Base-by-base conservation (phyloP, 1,140 invertebrate genomes). In the Euschistus heros region DNA sequence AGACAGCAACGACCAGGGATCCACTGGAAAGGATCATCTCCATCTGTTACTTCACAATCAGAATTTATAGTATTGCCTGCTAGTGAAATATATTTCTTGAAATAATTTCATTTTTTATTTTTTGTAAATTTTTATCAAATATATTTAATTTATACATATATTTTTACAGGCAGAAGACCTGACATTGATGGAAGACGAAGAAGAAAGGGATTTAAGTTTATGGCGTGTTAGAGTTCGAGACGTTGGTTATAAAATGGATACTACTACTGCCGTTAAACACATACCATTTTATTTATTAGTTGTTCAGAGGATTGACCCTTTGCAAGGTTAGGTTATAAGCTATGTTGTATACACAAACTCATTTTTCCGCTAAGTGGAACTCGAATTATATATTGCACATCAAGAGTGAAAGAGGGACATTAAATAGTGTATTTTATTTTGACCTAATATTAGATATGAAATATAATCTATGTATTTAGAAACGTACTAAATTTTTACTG, bases 191-290 rank as follows among this genome's bases (percentile, higher is more conserved):
- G 73, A 74, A 68, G 62, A 73, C 69, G 68, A 74, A 14, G 59
- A 72, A 1, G 74, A 75, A 59, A 78, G 84, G 65, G 86, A 89
- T 73, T 73, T 89, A 13, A 87, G 82, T 68, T 79, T 83, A 0
- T 89, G 86, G 86, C 73, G 83, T 66, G 80, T 89, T 0, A 81
- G 80, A 10, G 83, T 89, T 47, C 82, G 84, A 1, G 74, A 79
- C 27, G 77, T 85, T 0, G 79, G 81, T 20, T 75, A 74, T 14
- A 71, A 73, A 52, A 68, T 75, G 8, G 80, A 83, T 67, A 73
- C 73, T 68, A 52, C 68, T 44, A 75, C 73, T 22, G 78, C 77
- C 69, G 33, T 37, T 13, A 76, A 76, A 63, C 72, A 52, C 20
- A 62, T 73, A 62, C 75, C 76, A 65, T 78, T 81, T 62, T 89